Evolutionary conservation across 2,888 invertebrate genomes (phyloP).

Genomic region (Cryptus viduatorius): DNA sequence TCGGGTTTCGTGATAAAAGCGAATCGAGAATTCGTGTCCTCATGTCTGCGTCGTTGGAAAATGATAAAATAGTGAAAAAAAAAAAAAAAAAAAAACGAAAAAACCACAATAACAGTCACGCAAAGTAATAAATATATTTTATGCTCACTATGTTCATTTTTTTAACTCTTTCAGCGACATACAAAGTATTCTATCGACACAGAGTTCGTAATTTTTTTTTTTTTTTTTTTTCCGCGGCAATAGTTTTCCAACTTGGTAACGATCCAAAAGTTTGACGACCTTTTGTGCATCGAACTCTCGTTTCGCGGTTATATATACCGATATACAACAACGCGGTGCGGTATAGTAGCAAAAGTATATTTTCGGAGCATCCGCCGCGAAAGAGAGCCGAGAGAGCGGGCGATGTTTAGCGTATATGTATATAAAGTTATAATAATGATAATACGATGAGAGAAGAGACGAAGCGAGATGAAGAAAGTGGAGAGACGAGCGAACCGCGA

Average conservation of each 20-base stretch:
- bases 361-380: slow-evolving; percentile 28
- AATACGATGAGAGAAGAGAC: slow-evolving; percentile 13
- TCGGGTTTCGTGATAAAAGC: slow-evolving; percentile 66
- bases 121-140: not conserved
- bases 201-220: not conserved
- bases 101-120: not conserved
- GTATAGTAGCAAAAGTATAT: slow-evolving; percentile 22
- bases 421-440: not conserved
- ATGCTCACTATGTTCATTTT: not conserved
- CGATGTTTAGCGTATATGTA: not conserved
- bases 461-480: slow-evolving; percentile 18
- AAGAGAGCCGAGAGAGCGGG: not conserved
- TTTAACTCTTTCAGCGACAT: not conserved
- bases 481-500: slow-evolving; percentile 19
- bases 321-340: not conserved
- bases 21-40: slow-evolving; percentile 57
- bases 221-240: not conserved
- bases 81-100: not conserved
- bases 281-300: slow-evolving; percentile 6
- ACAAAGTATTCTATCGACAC: not conserved
- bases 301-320: not conserved
- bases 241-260: slow-evolving; percentile 14
- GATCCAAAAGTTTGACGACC: slow-evolving; percentile 41
- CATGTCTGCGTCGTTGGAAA: slow-evolving; percentile 14
- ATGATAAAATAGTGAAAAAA: not conserved